A percentile compares a stretch with the other conserved stretches of the same genome.
phyloP scores from a whole-genome alignment of 2,797 vertebrate genomes.

The Sebastes taczanowskii region DNA sequence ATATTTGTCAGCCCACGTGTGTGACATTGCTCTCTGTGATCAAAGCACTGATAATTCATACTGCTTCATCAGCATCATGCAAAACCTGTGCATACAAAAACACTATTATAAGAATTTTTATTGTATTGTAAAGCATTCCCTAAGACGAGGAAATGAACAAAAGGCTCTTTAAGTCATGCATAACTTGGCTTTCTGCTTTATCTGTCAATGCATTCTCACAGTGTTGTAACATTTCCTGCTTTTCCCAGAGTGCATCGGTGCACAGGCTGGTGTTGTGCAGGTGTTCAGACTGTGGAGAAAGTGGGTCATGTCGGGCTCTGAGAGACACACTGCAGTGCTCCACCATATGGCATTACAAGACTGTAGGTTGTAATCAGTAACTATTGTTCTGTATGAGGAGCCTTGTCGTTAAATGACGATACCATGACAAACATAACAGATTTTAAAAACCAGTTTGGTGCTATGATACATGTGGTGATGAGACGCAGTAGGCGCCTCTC shows the following conservation, averaged over 20 bases:
- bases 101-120: background rate
- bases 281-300: slow-evolving; percentile 60
- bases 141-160: background rate
- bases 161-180: too few relatives aligned
- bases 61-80: background rate
- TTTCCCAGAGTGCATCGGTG: slow-evolving; percentile 35
- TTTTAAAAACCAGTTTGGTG: background rate
- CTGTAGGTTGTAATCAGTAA: background rate
- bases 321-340: slow-evolving; percentile 28
- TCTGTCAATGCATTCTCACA: background rate
- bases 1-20: background rate
- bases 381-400: background rate
- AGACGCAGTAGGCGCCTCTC: background rate
- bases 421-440: background rate
- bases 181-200: background rate
- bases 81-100: background rate
- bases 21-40: background rate
- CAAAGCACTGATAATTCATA: background rate
- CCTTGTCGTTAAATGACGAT: background rate
- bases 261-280: slow-evolving; percentile 37
- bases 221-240: background rate
- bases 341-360: background rate
- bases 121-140: background rate
- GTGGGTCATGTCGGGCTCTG: slow-evolving; percentile 48
- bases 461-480: background rate